Base-by-base conservation (phyloP, 2,797 vertebrate species). In the Sebastes kiyomatsui region DNA sequence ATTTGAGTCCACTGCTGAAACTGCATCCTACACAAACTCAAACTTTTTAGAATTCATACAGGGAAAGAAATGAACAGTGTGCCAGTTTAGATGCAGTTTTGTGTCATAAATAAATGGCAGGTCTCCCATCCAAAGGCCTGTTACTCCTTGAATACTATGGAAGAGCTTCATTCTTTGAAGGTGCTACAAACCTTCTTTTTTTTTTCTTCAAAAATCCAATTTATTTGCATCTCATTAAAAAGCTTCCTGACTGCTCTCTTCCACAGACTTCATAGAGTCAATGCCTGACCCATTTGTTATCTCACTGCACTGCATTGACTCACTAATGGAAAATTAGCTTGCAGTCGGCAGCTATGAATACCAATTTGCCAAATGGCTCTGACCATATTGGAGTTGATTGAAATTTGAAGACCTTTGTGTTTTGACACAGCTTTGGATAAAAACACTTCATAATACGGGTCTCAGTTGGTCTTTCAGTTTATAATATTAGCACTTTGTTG, bases 331-430 rank as follows among this genome's bases (percentile, higher is more conserved):
- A 86, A 77, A 86, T 72, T 5, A 4, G 55, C 61, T 60, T 54
- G 30, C 59, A 38, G 28, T 80, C 49, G 59, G 65, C 46, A 69
- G 71, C 66, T 65, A 18, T 88, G 88, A 90, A 90, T 92, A 83
- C 70, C 49, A 91, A 89, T 86, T 75, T 71, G 23, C 69, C 32
- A 35, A 46, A 3, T 56, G 35, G 35, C 54, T 67, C 55, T 64
- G 38, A 75, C 8, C 22, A 30, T 69, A 38, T 33, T 82, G 55
- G 30, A 70, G 67, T 14, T 58, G 67, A 74, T 79, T 80, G 56
- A 72, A 79, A 77, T 81, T 72, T 56, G 6, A 83, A 82, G 35
- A 62, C 49, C 54, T 72, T 22, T 58, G 11, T 28, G 20, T 42
- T 52, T 32, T 9, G 22, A 32, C 12, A 32, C 12, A 27, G 18